Conservation (phyloP, 2,888 invertebrate species). For the Cheilosia vulpina region DNA sequence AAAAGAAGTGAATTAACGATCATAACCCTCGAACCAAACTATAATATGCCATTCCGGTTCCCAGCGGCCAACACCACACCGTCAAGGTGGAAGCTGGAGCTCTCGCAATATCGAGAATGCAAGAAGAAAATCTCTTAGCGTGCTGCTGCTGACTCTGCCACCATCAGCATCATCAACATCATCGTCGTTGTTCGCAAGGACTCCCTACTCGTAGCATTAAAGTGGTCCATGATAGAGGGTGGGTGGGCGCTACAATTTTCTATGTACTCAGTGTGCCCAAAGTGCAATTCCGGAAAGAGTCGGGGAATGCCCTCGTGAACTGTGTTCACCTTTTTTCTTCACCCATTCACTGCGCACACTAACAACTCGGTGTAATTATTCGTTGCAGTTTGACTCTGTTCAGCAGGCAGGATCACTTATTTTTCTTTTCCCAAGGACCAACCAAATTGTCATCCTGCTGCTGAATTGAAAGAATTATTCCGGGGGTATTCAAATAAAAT, state of each 20-base stretch:
- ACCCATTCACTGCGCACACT: conserved; percentile 35
- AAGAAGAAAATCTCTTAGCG: conserved; percentile 37
- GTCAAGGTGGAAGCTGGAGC: conserved; percentile 59
- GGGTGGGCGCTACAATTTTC: conserved; percentile 21
- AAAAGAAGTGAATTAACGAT: conserved; percentile 69
- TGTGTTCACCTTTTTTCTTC: conserved; percentile 42
- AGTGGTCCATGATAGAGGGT: conserved; percentile 35
- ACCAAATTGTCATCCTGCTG: conserved; percentile 47
- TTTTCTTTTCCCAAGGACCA: not conserved
- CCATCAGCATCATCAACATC: not conserved
- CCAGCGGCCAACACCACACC: not conserved
- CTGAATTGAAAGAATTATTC: conserved; percentile 24
- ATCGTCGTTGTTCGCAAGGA: conserved; percentile 13
- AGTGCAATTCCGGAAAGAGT: conserved; percentile 68
- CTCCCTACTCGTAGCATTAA: conserved; percentile 12
- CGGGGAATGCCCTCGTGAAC: conserved; percentile 48
- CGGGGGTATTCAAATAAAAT: conserved; percentile 47
- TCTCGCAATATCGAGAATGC: conserved; percentile 24
- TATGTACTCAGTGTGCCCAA: conserved; percentile 60
- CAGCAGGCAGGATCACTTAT: conserved; percentile 26
- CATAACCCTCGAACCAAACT: conserved; percentile 54
- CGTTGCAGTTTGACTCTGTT: conserved; percentile 12
- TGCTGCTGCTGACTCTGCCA: conserved; percentile 43
- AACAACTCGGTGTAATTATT: conserved; percentile 61
- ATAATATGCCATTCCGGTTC: conserved; percentile 32